Evolutionary conservation across 1,140 invertebrate genomes (phyloP).

Genomic region (Caenorhabditis remanei): DNA sequence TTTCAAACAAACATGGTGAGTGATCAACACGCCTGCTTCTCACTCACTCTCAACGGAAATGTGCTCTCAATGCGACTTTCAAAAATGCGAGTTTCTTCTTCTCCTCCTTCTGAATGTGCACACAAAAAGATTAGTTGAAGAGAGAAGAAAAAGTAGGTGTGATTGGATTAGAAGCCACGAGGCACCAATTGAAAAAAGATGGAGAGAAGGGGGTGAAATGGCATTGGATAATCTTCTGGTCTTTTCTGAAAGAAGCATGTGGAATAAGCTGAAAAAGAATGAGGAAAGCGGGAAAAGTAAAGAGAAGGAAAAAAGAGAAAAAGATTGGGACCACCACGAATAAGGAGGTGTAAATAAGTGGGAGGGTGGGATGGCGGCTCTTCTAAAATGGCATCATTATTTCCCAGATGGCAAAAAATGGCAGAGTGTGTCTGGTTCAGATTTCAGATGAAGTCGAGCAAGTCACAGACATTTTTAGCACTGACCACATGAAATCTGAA

Average conservation of each 20-base stretch:
- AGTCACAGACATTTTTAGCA: constrained; percentile 35
- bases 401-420: not conserved
- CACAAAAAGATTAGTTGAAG: constrained; percentile 26
- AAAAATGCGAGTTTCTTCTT: constrained; percentile 35
- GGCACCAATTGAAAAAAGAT: constrained; percentile 19
- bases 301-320: not conserved
- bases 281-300: not conserved
- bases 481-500: constrained; percentile 1
- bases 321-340: constrained; percentile 32
- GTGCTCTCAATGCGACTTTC: constrained; percentile 4
- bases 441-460: not conserved
- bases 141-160: constrained; percentile 34
- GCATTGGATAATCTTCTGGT: constrained; percentile 30
- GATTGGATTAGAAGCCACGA: constrained; percentile 49
- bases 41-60: not conserved
- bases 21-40: constrained; percentile 23
- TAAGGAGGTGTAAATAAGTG: constrained; percentile 18
- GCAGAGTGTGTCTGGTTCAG: not conserved
- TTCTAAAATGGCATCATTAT: constrained; percentile 7
- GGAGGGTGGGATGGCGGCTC: not conserved
- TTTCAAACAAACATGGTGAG: constrained; percentile 51
- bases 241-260: not conserved
- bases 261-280: not conserved
- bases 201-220: not conserved
- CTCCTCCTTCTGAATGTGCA: not conserved